A percentile compares a stretch with the other conserved stretches of the same genome.
These are phyloP conservation scores for Botia almorhae DNA, from an alignment of 2,797 vertebrate genomes.

Conservation along the genomic window DNA sequence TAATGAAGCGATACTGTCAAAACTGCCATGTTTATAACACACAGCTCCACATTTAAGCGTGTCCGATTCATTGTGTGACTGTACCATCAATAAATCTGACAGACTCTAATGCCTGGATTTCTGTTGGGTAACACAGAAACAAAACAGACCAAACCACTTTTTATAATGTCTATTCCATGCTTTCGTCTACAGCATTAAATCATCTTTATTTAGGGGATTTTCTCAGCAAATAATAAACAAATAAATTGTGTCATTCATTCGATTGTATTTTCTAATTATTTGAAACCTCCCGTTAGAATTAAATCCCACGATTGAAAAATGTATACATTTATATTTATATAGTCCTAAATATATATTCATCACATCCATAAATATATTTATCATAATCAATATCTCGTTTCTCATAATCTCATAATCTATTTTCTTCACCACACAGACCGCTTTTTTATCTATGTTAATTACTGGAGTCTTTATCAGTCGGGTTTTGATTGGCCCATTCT, in stretches of 20 bases:
- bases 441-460: neutral
- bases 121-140: neutral
- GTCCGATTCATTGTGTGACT: neutral
- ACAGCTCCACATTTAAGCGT: neutral
- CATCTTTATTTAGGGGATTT: neutral
- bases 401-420: no score
- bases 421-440: neutral
- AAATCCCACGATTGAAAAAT: no score
- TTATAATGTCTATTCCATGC: neutral
- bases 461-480: neutral
- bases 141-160: neutral
- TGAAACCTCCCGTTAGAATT: no score
- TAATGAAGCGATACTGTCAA: conserved; percentile 5
- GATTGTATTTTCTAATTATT: no score
- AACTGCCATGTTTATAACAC: neutral
- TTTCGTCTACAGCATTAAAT: neutral
- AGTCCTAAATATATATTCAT: neutral
- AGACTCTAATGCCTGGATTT: neutral
- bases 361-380: neutral
- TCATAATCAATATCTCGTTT: no score
- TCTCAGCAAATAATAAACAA: neutral
- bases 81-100: neutral
- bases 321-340: no score
- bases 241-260: no score
- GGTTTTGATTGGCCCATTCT: conserved; percentile 14